Evolutionary conservation across 2,888 invertebrate genomes (phyloP).

Genomic region (Periphyllus acericola): DNA sequence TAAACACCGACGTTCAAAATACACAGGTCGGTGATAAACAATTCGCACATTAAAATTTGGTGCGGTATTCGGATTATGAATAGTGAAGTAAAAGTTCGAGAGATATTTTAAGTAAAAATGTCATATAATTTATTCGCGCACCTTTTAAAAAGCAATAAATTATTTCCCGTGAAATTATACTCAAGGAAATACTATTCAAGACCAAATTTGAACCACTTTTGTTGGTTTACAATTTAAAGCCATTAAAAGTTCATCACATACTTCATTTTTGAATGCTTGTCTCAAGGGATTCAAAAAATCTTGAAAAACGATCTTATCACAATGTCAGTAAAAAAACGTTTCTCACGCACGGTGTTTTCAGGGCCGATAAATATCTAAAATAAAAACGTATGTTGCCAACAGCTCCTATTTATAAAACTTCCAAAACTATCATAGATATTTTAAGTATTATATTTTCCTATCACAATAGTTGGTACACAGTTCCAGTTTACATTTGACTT

Average conservation of each 20-base stretch:
- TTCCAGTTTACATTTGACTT: neutral
- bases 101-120: conserved; percentile 3
- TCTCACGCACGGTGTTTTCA: neutral
- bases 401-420: neutral
- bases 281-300: neutral
- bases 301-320: neutral
- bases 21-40: neutral
- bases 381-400: neutral
- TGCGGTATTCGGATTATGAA: neutral
- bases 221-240: neutral
- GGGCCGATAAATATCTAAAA: neutral
- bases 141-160: neutral
- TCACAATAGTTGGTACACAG: neutral
- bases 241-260: conserved; percentile 36
- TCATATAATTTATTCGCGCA: neutral
- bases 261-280: neutral
- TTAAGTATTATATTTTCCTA: neutral
- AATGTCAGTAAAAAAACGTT: neutral
- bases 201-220: neutral
- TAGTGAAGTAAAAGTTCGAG: neutral
- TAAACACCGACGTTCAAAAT: neutral
- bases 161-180: neutral
- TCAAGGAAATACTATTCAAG: neutral
- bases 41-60: neutral
- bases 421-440: neutral